Percentiles rank a stretch among this genome's conserved stretches.
Conservation (phyloP, 2,113 vertebrate species). For the Oplegnathus fasciatus region DNA sequence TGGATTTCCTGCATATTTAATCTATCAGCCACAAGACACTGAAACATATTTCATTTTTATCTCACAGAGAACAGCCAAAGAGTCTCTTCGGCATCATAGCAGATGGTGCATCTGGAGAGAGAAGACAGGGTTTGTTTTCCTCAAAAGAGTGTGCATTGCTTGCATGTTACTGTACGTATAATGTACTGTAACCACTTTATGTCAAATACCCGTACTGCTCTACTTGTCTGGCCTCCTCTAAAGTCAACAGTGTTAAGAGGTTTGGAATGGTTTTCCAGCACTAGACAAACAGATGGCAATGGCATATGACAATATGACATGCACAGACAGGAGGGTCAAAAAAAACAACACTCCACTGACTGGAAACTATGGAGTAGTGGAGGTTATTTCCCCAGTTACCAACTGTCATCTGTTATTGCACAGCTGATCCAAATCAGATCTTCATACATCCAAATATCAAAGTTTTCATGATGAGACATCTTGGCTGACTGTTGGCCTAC, state of each 20-base stretch:
- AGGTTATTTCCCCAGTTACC: background rate
- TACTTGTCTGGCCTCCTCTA: background rate
- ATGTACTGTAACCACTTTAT: background rate
- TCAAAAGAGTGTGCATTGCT: background rate
- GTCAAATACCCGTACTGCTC: background rate
- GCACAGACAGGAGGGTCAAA: background rate
- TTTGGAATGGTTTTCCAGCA: background rate
- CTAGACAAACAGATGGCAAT: conserved; percentile 10
- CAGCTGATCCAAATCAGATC: background rate
- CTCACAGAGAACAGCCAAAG: background rate
- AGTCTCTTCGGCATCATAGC: background rate
- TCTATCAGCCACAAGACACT: conserved; percentile 10
- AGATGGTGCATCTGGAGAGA: conserved; percentile 35
- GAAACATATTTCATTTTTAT: conserved; percentile 27
- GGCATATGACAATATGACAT: background rate
- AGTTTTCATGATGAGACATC: conserved; percentile 2
- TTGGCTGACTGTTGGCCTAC: background rate
- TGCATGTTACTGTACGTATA: background rate
- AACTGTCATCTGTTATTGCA: background rate
- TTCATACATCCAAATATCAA: background rate
- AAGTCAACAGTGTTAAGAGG: background rate
- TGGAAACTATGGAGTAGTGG: background rate
- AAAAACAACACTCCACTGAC: background rate
- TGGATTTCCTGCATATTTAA: conserved; percentile 18
- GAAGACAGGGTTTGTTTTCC: background rate